Conservation (phyloP, 2,113 vertebrate species). For the Oryzias melastigma region DNA sequence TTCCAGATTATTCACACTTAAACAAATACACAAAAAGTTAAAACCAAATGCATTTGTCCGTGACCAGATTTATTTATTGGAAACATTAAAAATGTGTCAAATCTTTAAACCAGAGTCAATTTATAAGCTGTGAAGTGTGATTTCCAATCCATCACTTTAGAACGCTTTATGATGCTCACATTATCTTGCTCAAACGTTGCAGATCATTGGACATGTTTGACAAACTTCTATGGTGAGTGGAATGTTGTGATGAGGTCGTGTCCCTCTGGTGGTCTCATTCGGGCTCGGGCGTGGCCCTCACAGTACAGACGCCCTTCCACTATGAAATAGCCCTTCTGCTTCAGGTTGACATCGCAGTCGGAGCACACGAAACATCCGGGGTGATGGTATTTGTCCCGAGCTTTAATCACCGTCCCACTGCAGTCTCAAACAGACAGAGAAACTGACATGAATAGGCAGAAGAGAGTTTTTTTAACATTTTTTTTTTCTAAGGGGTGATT, state of each 20-base stretch:
- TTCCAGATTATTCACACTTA: no score
- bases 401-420: slow-evolving; percentile 95
- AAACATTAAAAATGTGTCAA: no score
- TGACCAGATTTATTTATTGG: no score
- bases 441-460: neutral
- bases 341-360: slow-evolving; percentile 94
- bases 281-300: slow-evolving; percentile 89
- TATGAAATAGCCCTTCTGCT: slow-evolving; percentile 97
- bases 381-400: slow-evolving; percentile 90
- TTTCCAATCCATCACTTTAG: slow-evolving; percentile 20
- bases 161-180: neutral
- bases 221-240: slow-evolving; percentile 76
- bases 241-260: slow-evolving; percentile 88
- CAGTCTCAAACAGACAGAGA: slow-evolving; percentile 8
- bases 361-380: slow-evolving; percentile 95
- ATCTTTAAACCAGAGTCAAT: no score
- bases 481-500: no score
- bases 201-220: slow-evolving; percentile 11
- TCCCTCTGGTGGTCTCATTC: slow-evolving; percentile 88
- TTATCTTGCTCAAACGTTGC: slow-evolving; percentile 17
- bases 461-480: neutral
- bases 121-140: slow-evolving; percentile 4
- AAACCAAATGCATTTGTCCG: no score
- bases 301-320: slow-evolving; percentile 95
- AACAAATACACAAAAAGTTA: no score